A percentile compares a stretch with the other conserved stretches of the same genome.
These are phyloP conservation scores for Neodiprion fabricii DNA, from an alignment of 1,140 invertebrate genomes.

Conservation along the genomic window DNA sequence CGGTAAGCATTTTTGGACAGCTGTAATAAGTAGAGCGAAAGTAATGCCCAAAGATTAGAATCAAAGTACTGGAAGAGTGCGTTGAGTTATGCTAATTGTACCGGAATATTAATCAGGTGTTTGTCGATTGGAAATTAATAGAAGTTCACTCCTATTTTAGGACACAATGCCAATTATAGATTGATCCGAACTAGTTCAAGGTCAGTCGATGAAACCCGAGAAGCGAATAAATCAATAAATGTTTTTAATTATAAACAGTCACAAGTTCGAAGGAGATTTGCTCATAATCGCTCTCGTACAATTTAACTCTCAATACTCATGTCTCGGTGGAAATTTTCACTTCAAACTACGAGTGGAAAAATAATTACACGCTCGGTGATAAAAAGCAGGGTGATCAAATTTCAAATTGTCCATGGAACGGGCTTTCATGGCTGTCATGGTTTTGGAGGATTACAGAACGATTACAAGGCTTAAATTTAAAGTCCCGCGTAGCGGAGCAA, in stretches of 20 bases:
- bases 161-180: not conserved
- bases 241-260: not conserved
- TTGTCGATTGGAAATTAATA: constrained; percentile 26
- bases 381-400: not conserved
- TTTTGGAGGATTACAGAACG: constrained; percentile 62
- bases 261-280: too few relatives aligned
- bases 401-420: not conserved
- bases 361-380: too few relatives aligned
- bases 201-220: not conserved
- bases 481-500: constrained; percentile 40
- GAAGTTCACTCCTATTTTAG: not conserved
- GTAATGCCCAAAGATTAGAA: constrained; percentile 33
- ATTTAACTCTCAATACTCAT: too few relatives aligned
- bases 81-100: constrained; percentile 43
- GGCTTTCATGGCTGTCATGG: constrained; percentile 50
- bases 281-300: too few relatives aligned
- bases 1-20: constrained; percentile 29
- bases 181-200: not conserved
- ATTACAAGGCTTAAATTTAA: constrained; percentile 62
- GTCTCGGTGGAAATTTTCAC: too few relatives aligned
- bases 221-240: not conserved
- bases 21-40: constrained; percentile 42
- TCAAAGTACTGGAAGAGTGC: constrained; percentile 52
- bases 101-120: constrained; percentile 44
- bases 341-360: too few relatives aligned